Evolutionary conservation across 2,797 vertebrate species (phyloP).

Genomic region (Falco biarmicus): DNA sequence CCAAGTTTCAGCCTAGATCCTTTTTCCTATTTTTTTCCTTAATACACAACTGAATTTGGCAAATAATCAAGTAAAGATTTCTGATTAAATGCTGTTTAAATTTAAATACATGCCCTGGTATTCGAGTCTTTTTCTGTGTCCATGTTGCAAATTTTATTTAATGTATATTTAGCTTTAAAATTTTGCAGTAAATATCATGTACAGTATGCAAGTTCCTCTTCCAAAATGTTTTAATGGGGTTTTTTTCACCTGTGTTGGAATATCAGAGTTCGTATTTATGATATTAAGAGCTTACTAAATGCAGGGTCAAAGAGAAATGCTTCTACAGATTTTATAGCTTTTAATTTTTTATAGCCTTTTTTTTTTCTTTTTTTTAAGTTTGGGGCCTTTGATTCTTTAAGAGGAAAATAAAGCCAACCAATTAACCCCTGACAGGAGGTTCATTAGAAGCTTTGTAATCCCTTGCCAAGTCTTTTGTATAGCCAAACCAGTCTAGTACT

Average conservation of each 20-base stretch:
- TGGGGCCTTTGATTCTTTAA: slow-evolving; percentile 77
- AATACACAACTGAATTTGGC: slow-evolving; percentile 59
- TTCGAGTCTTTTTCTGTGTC: slow-evolving; percentile 39
- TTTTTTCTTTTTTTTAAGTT: slow-evolving; percentile 43
- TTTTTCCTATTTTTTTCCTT: slow-evolving; percentile 18
- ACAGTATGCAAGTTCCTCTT: slow-evolving; percentile 20
- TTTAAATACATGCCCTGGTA: slow-evolving; percentile 55
- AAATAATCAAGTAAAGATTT: slow-evolving; percentile 64
- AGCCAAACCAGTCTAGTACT: slow-evolving; percentile 75
- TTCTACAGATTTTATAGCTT: slow-evolving; percentile 61
- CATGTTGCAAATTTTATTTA: slow-evolving; percentile 40
- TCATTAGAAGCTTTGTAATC: slow-evolving; percentile 80
- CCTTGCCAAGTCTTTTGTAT: slow-evolving; percentile 82
- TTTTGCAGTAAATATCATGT: slow-evolving; percentile 31
- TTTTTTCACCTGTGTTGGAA: slow-evolving; percentile 27
- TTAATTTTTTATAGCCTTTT: neutral
- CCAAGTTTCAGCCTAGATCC: slow-evolving; percentile 65
- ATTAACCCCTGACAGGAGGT: slow-evolving; percentile 84
- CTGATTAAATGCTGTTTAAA: slow-evolving; percentile 65
- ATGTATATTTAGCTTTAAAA: slow-evolving; percentile 60
- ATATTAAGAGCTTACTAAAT: slow-evolving; percentile 52
- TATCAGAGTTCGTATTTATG: slow-evolving; percentile 38
- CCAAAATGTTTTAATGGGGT: slow-evolving; percentile 29
- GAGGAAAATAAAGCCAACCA: slow-evolving; percentile 80
- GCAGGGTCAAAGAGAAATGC: slow-evolving; percentile 60